Base-by-base conservation (phyloP, 2,797 vertebrate species). In the Sylvia borin region DNA sequence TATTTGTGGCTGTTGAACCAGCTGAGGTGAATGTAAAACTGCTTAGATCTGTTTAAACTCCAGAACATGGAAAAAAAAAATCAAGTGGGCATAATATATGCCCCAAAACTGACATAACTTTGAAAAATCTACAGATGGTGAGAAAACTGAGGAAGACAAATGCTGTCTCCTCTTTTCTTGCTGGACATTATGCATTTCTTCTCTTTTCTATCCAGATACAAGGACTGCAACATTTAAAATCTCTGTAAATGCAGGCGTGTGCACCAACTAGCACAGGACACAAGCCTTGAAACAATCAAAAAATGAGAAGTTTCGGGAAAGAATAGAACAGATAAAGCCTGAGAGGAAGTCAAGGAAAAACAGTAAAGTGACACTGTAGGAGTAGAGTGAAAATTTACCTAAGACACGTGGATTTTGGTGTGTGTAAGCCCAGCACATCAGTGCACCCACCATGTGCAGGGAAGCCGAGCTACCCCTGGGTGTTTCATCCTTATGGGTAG, bases 381-480 rank as follows among this genome's bases (percentile, higher is more conserved):
- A 58, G 16, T 10, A 29, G 0, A 8, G 24, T 42, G 60, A 76
- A 71, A 61, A 66, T 71, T 58, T 29, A 43, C 3, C 74, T n/a
- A 16, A 40, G 34, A 9, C 6, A 16, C 2, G 0, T 40, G 85
- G 67, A 34, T 6, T 67, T 82, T 55, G 24, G 5, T 10, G 36
- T 1, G 9, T n/a, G 22, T 13, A 10, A 90, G 13, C 24, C 12
- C 0, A 1, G 36, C 1, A 3, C 18, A 55, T 2, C 43, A 48
- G 26, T 3, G 5, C 4, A 0, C 21, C 15, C 74, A 17, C 21
- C 0, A 0, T 4, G 9, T 40, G 31, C 50, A 1, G 8, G 77
- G 62, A 78, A 77, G n/a, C 40, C 4, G 12, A 13, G 5, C 11
- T 42, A 3, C 14, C 7, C 9, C 22, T 19, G 17, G 1, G 3